Evolutionary conservation across 2,888 invertebrate species (phyloP).

Genomic region (Cheilosia scutellata): DNA sequence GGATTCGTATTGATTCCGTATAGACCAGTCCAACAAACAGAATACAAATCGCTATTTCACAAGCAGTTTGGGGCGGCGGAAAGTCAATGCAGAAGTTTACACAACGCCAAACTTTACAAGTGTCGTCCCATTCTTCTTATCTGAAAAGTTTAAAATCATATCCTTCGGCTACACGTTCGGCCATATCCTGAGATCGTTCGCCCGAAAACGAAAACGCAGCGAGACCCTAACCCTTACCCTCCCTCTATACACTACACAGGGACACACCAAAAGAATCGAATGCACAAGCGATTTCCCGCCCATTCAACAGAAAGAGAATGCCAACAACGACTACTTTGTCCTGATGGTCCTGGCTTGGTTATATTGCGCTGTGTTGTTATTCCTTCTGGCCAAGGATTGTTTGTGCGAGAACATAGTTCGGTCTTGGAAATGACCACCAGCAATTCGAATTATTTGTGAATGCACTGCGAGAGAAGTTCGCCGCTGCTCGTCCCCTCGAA

Average conservation of each 20-base stretch:
- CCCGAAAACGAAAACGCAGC: neutral
- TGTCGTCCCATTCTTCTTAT: slow-evolving; percentile 75
- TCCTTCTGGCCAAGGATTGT: slow-evolving; percentile 70
- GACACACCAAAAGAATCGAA: slow-evolving; percentile 64
- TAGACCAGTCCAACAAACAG: slow-evolving; percentile 31
- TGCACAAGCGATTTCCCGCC: slow-evolving; percentile 75
- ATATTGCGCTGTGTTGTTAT: slow-evolving; percentile 51
- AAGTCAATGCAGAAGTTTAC: slow-evolving; percentile 70
- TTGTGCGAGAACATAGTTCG: slow-evolving; percentile 65
- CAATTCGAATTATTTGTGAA: slow-evolving; percentile 76
- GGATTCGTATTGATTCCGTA: slow-evolving; percentile 51
- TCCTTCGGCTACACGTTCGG: slow-evolving; percentile 72
- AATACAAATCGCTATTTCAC: slow-evolving; percentile 17
- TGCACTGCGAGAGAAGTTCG: slow-evolving; percentile 59
- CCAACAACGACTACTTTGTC: slow-evolving; percentile 51
- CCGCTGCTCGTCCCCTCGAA: slow-evolving; percentile 28
- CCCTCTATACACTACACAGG: slow-evolving; percentile 15
- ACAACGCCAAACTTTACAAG: slow-evolving; percentile 74
- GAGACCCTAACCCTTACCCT: neutral
- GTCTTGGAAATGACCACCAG: slow-evolving; percentile 73
- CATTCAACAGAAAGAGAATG: slow-evolving; percentile 67
- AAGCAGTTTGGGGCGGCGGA: slow-evolving; percentile 14
- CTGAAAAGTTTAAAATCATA: slow-evolving; percentile 75
- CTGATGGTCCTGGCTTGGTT: too few species aligned
- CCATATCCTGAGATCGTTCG: slow-evolving; percentile 56